Conservation (phyloP, 2,888 invertebrate species). For the Helleia helle region DNA sequence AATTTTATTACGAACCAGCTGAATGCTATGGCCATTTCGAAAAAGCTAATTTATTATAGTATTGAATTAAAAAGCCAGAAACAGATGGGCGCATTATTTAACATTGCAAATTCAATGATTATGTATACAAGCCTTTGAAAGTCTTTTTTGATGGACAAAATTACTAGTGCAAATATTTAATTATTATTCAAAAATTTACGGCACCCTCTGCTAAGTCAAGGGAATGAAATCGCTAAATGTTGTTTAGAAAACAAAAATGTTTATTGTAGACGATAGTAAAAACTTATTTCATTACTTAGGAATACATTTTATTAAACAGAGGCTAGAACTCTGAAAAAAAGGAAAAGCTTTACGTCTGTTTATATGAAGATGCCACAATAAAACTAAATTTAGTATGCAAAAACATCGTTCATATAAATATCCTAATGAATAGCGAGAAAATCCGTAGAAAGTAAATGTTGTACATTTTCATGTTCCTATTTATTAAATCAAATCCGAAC, state of each 20-base stretch:
- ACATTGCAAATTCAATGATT: slow-evolving; percentile 69
- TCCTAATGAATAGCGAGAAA: too few relatives aligned
- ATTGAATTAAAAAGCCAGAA: slow-evolving; percentile 32
- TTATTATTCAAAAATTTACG: slow-evolving; percentile 58
- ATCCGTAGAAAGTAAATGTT: too few relatives aligned
- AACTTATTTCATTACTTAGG: too few relatives aligned
- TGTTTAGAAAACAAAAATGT: not conserved
- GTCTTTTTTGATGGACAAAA: slow-evolving; percentile 54
- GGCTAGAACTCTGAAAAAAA: too few relatives aligned
- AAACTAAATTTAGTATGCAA: too few relatives aligned
- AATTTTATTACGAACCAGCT: slow-evolving; percentile 18
- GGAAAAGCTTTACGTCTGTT: too few relatives aligned
- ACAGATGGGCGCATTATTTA: slow-evolving; percentile 50
- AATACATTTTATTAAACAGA: too few relatives aligned
- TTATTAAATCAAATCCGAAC: too few relatives aligned
- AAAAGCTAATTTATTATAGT: slow-evolving; percentile 25
- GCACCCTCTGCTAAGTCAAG: slow-evolving; percentile 25
- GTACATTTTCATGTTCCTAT: too few relatives aligned
- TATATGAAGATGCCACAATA: too few relatives aligned
- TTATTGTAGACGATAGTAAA: too few relatives aligned
- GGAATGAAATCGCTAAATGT: slow-evolving; percentile 22
- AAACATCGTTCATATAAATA: too few relatives aligned
- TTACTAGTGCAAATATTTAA: slow-evolving; percentile 34
- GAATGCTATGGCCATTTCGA: slow-evolving; percentile 23
- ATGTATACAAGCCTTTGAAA: slow-evolving; percentile 55